Evolutionary conservation across 2,797 vertebrate species (phyloP).

Genomic region (Furcifer pardalis): DNA sequence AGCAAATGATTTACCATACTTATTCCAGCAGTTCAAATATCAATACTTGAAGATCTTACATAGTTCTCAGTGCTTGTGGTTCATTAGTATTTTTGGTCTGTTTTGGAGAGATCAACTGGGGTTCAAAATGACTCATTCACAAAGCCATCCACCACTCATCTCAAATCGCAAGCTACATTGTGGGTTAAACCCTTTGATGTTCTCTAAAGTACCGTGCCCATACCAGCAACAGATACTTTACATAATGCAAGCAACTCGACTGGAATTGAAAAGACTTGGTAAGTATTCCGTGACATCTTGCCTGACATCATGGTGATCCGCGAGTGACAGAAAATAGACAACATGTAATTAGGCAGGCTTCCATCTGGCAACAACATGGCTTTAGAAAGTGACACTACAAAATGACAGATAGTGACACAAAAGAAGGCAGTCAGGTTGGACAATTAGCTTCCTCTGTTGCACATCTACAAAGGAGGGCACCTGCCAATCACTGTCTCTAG

Average conservation of each 20-base stretch:
- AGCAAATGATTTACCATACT: constrained; percentile 30
- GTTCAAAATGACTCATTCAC: constrained; percentile 32
- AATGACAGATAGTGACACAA: constrained; percentile 67
- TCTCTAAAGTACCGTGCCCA: constrained; percentile 23
- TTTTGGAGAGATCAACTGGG: constrained; percentile 40
- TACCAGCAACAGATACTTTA: constrained; percentile 42
- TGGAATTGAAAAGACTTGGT: constrained; percentile 42
- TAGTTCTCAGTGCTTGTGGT: constrained; percentile 15
- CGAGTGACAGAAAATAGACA: constrained; percentile 73
- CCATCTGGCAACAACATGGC: constrained; percentile 69
- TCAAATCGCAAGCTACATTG: background rate
- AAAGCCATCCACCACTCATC: constrained; percentile 7
- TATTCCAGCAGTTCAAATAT: constrained; percentile 3
- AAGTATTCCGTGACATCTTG: constrained; percentile 63
- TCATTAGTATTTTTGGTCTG: constrained; percentile 43
- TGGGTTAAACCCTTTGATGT: constrained; percentile 21
- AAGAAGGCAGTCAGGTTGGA: constrained; percentile 63
- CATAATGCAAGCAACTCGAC: constrained; percentile 47
- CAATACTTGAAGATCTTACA: constrained; percentile 34
- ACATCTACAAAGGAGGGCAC: constrained; percentile 68
- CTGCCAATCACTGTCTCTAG: constrained; percentile 70
- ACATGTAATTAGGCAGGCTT: constrained; percentile 65
- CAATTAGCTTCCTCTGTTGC: constrained; percentile 66
- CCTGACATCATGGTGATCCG: constrained; percentile 66
- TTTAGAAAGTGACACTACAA: constrained; percentile 64